These are phyloP conservation scores for Uria aalge DNA, from an alignment of 2,113 vertebrate species.

Conservation along the genomic window DNA sequence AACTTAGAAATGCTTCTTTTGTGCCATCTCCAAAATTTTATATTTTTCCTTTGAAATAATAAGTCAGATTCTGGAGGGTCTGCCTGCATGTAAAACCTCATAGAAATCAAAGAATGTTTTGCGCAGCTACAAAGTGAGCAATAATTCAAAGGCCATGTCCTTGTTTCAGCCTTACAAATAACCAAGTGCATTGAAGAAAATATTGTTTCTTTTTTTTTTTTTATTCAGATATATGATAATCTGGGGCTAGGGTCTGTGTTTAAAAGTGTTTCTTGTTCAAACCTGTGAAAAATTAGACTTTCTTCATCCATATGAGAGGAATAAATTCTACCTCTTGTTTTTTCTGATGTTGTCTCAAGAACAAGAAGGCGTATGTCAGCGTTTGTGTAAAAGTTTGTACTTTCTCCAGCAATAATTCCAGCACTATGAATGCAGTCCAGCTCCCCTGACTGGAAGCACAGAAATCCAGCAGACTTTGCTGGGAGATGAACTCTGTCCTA, in stretches of 20 bases:
- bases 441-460: neutral
- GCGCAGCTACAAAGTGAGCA: neutral
- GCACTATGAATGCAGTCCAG: neutral
- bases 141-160: neutral
- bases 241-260: neutral
- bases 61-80: neutral
- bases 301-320: neutral
- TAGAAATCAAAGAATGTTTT: neutral
- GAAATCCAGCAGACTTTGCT: neutral
- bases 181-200: neutral
- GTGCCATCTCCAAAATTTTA: neutral
- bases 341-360: neutral
- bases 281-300: neutral
- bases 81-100: neutral
- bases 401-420: neutral
- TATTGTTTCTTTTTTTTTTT: neutral
- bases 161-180: neutral
- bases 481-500: neutral
- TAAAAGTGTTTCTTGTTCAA: neutral
- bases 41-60: neutral
- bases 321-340: neutral
- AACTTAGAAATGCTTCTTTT: neutral
- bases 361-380: neutral
- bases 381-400: neutral
- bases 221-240: neutral